Conservation (phyloP, 2,888 invertebrate species). For the Hypercompe scribonia region DNA sequence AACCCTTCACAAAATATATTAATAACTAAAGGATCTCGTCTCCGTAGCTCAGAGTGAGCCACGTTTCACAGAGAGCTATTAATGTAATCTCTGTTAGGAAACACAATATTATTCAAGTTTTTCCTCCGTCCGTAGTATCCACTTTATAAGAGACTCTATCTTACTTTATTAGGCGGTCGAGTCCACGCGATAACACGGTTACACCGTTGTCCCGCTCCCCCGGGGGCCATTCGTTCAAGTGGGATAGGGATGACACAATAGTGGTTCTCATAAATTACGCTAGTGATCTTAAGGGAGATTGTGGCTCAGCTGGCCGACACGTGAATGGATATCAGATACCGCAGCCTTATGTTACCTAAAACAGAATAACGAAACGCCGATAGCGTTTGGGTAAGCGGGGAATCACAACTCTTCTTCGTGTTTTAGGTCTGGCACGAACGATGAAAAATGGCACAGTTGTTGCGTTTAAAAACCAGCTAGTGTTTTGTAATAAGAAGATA, state of each 20-base stretch:
- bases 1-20: background rate
- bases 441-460: no score
- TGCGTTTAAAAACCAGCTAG: background rate
- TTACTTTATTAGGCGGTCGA: conserved; percentile 48
- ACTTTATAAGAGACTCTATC: conserved; percentile 52
- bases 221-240: conserved; percentile 23
- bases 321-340: conserved; percentile 9
- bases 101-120: conserved; percentile 52
- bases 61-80: conserved; percentile 36
- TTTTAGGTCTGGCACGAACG: background rate
- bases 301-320: conserved; percentile 11
- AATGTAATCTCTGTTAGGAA: conserved; percentile 42
- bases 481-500: background rate
- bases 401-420: background rate
- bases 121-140: conserved; percentile 33
- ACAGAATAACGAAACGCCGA: background rate
- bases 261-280: conserved; percentile 38
- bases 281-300: conserved; percentile 25
- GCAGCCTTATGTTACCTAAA: background rate
- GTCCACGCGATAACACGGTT: conserved; percentile 35
- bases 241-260: conserved; percentile 36
- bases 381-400: background rate
- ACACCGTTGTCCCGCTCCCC: conserved; percentile 26
- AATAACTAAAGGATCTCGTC: conserved; percentile 8
- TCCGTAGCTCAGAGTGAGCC: conserved; percentile 20